Base-by-base conservation (phyloP, 2,113 vertebrate species). In the Malurus cyaneus region DNA sequence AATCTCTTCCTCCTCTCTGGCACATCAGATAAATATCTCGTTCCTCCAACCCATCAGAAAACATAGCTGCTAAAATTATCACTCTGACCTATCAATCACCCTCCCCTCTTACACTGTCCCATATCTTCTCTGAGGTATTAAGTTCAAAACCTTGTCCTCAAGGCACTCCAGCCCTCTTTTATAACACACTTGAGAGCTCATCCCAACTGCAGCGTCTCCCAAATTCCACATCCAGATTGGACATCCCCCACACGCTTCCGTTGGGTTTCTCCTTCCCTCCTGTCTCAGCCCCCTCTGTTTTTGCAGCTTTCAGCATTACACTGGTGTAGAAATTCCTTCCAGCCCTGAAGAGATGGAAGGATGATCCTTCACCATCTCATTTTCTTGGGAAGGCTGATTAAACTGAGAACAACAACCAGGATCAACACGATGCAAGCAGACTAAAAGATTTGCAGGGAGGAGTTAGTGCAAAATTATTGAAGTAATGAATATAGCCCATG, bases 21-120 rank as follows among this genome's bases (percentile, higher is more conserved):
- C 85, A 90, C 39, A 74, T 36, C 79, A 88, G 71, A 69, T 44
- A 85, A 80, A 9, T 34, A 92, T 31, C 92, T 94, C 26, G 24
- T 86, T 90, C 64, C 60, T 88, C 52, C 60, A 74, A 83, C 60
- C 56, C 76, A 73, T 67, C 80, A 93, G 39, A 95, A 94, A 93
- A 34, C 50, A 61, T 29, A 80, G 71, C 50, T 90, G 60, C 93
- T 97, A 89, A 95, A 90, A 83, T 83, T 70, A 92, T 39, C 71
- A 9, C 52, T 47, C 47, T 83, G 88, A 73, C 67, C 93, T 64
- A 77, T 86, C 88, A 70, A 50, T 78, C 90, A 92, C 79, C 65
- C 76, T 59, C n/a, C 52, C 64, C 64, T 70, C 74, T 57, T 41
- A 34, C 71, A 62, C 64, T 66, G 52, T 12, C 74, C 14, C 0